Evolutionary conservation across 2,797 vertebrate genomes (phyloP).

Genomic region (Eospalax fontanierii): DNA sequence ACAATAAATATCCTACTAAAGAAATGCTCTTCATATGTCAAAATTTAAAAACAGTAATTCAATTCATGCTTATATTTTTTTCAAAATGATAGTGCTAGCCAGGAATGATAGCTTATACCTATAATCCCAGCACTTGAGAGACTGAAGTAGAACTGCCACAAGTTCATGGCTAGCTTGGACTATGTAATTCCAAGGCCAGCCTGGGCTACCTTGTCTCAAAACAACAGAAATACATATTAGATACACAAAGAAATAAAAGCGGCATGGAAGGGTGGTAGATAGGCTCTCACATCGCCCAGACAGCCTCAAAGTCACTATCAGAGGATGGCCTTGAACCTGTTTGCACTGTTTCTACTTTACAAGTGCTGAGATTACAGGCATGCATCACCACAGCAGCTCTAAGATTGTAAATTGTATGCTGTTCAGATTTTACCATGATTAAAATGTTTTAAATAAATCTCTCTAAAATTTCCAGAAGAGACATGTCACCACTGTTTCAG

Average conservation of each 20-base stretch:
- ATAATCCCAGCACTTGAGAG: not conserved
- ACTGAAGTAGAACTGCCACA: not conserved
- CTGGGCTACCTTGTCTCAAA: too few relatives aligned
- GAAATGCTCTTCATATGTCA: not conserved
- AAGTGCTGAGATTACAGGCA: not conserved
- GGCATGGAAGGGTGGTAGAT: not conserved
- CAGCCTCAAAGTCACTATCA: not conserved
- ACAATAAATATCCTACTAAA: not conserved
- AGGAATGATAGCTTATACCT: not conserved
- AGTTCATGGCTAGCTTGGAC: not conserved
- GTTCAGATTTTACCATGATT: not conserved
- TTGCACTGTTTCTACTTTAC: not conserved
- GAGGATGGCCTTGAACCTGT: not conserved
- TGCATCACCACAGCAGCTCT: not conserved
- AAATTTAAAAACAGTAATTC: not conserved
- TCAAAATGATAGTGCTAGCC: not conserved
- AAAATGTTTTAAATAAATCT: not conserved
- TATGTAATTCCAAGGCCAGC: too few relatives aligned
- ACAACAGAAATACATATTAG: not conserved
- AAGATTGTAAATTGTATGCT: not conserved
- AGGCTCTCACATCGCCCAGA: too few relatives aligned
- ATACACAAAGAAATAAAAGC: not conserved
- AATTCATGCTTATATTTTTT: not conserved
- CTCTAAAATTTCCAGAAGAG: slow-evolving; percentile 32
- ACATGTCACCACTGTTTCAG: not conserved